Conservation (phyloP, 2,113 vertebrate species). For the Rhinoptilus africanus region DNA sequence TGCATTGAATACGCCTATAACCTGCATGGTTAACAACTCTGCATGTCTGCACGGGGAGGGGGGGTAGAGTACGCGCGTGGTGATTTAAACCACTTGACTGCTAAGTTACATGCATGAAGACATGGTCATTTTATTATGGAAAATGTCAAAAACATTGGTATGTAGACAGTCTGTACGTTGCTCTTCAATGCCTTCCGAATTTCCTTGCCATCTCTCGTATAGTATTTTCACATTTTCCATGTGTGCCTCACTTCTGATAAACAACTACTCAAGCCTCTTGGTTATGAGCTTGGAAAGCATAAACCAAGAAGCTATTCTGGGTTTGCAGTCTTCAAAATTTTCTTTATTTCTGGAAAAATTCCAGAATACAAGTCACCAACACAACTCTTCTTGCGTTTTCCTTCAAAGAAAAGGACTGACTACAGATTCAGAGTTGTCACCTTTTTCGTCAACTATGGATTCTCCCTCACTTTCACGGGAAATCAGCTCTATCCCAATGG, state of each 20-base stretch:
- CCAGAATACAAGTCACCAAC: background rate
- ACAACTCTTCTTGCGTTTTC: fast-evolving
- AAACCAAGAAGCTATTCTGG: background rate
- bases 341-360: background rate
- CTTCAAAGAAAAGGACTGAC: background rate
- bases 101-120: background rate
- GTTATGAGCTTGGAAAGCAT: background rate
- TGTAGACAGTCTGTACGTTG: background rate
- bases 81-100: background rate
- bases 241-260: background rate
- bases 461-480: background rate
- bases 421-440: background rate
- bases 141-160: background rate
- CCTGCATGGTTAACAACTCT: background rate
- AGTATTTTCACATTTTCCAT: background rate
- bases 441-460: background rate
- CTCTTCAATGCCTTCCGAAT: background rate
- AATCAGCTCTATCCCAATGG: background rate
- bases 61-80: background rate
- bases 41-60: background rate
- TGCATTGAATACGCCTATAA: background rate
- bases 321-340: background rate
- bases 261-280: background rate
- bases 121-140: background rate
- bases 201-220: background rate